These are phyloP conservation scores for Crotalus horridus DNA, from an alignment of 2,113 vertebrate species.

Conservation along the genomic window DNA sequence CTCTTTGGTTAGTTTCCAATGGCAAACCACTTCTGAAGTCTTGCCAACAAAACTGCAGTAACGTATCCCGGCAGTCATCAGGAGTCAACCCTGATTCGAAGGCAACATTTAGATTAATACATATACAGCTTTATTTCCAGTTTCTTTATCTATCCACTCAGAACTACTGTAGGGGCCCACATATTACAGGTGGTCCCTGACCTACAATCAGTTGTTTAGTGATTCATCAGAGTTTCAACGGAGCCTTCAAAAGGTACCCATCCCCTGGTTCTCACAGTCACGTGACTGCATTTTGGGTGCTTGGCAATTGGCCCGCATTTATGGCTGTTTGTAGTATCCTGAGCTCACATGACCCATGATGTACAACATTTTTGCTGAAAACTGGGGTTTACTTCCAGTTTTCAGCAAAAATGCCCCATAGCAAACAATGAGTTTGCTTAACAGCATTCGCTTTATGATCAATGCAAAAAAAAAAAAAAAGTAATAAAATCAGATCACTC, in stretches of 20 bases:
- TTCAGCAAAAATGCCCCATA: background rate
- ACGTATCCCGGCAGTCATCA: background rate
- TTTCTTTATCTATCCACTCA: background rate
- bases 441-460: background rate
- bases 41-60: background rate
- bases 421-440: background rate
- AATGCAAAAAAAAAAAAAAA: background rate
- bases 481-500: background rate
- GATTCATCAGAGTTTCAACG: background rate
- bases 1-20: background rate
- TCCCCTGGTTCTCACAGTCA: background rate
- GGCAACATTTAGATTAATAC: background rate
- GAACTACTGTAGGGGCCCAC: background rate
- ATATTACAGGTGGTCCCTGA: background rate
- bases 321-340: background rate
- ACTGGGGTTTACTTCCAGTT: background rate
- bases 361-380: background rate
- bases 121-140: background rate
- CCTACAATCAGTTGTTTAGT: background rate
- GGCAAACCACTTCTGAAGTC: background rate
- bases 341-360: background rate
- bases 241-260: background rate
- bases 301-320: background rate
- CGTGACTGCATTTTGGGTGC: background rate
- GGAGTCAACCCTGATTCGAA: background rate